phyloP scores from a whole-genome alignment of 2,888 invertebrate genomes.

The Drosophila macrospina region DNA sequence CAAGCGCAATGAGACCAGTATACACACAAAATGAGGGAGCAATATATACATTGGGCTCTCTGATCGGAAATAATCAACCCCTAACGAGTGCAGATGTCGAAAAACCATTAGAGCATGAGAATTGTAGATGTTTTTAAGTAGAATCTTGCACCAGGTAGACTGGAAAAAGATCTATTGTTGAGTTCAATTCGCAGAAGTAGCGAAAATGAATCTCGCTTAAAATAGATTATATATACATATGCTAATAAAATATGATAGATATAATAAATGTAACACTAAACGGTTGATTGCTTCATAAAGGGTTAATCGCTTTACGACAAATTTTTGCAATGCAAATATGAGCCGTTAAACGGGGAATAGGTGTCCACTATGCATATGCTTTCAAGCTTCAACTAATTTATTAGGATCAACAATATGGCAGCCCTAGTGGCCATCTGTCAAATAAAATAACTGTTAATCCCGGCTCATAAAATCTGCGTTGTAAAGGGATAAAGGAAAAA shows the following conservation, averaged over 20 bases:
- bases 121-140: slow-evolving; percentile 22
- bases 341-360: too few relatives aligned
- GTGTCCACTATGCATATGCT: not conserved
- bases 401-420: slow-evolving; percentile 1
- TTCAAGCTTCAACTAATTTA: not conserved
- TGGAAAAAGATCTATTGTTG: slow-evolving; percentile 22
- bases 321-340: too few relatives aligned
- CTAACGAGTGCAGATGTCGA: slow-evolving; percentile 30
- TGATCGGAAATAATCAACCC: slow-evolving; percentile 62
- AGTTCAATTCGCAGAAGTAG: slow-evolving; percentile 32
- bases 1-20: slow-evolving; percentile 41
- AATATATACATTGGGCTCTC: slow-evolving; percentile 27
- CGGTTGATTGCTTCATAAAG: too few relatives aligned
- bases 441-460: slow-evolving; percentile 50
- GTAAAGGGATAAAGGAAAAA: not conserved
- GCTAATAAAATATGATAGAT: not conserved
- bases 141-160: slow-evolving; percentile 44
- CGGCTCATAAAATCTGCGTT: slow-evolving; percentile 33
- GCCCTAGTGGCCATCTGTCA: slow-evolving; percentile 47
- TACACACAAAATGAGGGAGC: slow-evolving; percentile 3
- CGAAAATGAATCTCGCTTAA: slow-evolving; percentile 6
- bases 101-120: slow-evolving; percentile 39
- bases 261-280: too few relatives aligned
- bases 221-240: not conserved
- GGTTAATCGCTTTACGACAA: too few relatives aligned